Base-by-base conservation (phyloP, 1,140 invertebrate species). In the Papilio dardanus region DNA sequence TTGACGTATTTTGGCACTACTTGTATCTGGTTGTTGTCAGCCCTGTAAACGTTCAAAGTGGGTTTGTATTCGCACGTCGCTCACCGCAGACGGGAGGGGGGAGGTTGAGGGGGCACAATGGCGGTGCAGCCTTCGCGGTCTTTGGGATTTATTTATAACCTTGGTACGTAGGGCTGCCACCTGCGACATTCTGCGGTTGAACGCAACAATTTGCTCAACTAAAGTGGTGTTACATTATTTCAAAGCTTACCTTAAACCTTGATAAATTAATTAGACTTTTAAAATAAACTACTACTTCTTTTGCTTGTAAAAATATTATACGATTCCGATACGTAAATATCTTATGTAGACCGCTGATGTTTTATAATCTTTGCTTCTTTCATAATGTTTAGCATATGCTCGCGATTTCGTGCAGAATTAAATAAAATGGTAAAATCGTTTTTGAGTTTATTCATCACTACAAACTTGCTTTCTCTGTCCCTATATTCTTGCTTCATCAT, bases 11-110 rank as follows among this genome's bases (percentile, higher is more conserved):
- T 16, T 8, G 1, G 19, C 5, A 46, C 6, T n/a, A 7, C 16
- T 46, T 6, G 42, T 19, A 46, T 46, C 16, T n/a, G 16, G 19
- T 12, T 21, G 16, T 28, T 62, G 24, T 62, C 30, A 66, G n/a
- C 65, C 65, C 65, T 66, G 65, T 5, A 35, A 66, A 8, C 8
- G 5, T 33, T 19, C 31, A n/a, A 66, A 33, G 31, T 66, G 65
- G 65, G 65, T 31, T 35, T 66, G 65, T 66, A 66, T 66, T 66
- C 16, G 65, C 65, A 66, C 54, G 54, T 66, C 58, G 58, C 31
- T 35, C 65, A 66, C 65, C 31, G 31, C 31, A 12, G 35, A 0
- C 35, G 14, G 10, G 35, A 12, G 5, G 10, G 35, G 35, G 35
- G 31, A 7, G 31, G 31, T n/a, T n/a, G n/a, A 30, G 30, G 10